These are phyloP conservation scores for Apogon talboti DNA, from an alignment of 2,797 vertebrate genomes.

Conservation along the genomic window DNA sequence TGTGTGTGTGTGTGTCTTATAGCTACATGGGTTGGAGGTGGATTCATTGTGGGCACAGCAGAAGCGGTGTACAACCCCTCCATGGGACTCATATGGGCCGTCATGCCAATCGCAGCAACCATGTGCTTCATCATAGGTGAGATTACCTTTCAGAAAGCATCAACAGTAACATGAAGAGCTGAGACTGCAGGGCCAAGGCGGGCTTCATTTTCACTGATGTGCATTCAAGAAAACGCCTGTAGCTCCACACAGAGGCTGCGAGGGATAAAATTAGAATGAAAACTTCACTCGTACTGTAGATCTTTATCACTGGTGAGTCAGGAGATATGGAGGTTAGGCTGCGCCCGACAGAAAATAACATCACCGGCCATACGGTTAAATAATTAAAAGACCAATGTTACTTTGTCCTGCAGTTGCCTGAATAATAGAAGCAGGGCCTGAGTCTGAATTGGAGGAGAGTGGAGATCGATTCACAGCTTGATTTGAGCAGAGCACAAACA, in stretches of 20 bases:
- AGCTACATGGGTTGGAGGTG: slow-evolving; percentile 86
- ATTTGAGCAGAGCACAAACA: too few species aligned
- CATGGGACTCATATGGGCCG: slow-evolving; percentile 84
- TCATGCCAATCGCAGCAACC: slow-evolving; percentile 81
- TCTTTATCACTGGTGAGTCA: neutral
- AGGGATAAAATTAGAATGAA: neutral
- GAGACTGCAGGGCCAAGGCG: neutral
- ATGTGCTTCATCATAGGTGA: slow-evolving; percentile 84
- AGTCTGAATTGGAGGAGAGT: neutral
- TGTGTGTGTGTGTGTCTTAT: slow-evolving; percentile 33
- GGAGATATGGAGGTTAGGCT: neutral
- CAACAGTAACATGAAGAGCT: neutral
- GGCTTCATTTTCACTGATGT: neutral
- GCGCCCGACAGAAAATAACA: neutral
- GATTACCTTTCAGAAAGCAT: slow-evolving; percentile 15
- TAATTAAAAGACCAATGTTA: slow-evolving; percentile 8
- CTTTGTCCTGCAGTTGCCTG: slow-evolving; percentile 1
- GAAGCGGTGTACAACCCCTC: slow-evolving; percentile 84
- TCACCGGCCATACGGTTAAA: neutral
- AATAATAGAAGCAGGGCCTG: slow-evolving; percentile 4
- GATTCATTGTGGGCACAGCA: slow-evolving; percentile 83
- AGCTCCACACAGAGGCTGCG: neutral
- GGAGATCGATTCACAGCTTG: neutral
- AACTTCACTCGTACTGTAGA: neutral
- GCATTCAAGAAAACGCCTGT: neutral